Base-by-base conservation (phyloP, 2,797 vertebrate genomes). In the Myiotriccus ornatus region DNA sequence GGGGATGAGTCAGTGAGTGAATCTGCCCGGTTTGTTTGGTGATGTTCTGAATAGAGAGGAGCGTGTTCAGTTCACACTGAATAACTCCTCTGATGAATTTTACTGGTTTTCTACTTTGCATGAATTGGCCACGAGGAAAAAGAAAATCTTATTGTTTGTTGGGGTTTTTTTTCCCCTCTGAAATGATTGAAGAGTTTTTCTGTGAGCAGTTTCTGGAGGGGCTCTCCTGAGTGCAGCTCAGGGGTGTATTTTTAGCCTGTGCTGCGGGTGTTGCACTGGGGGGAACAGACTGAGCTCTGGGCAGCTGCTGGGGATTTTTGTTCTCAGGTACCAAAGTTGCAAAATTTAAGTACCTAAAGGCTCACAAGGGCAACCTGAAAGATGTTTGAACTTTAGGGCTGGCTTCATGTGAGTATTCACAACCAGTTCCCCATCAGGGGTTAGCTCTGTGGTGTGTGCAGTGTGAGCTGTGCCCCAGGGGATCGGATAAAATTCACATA, bases 141-240 rank as follows among this genome's bases (percentile, higher is more conserved):
- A 21, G 4, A 67, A 89, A 77, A 73, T 65, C 9, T 63, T 65
- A 41, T n/a, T 5, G 3, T n/a, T 50, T 17, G 14, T 7, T 8
- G 9, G 9, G 21, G 23, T 23, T 19, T 9, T 9, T 28, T 50
- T 50, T 28, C 2, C 0, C 6, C 22, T 8, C 8, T 0, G 1
- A 32, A 47, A 15, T 41, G 39, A 73, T 76, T 59, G 6, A 14
- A 25, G 55, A 35, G 16, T 39, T 60, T 50, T 59, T 76, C 37
- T 57, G 60, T 68, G 50, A 73, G 5, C 63, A 14, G 0, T 57
- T 89, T 47, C 22, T 89, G 67, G 57, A n/a, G 14, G 28, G n/a
- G 32, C 21, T 84, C 19, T 82, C 60, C 69, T 50, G 13, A 53
- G 25, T 4, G 14, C 56, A 53, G 63, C n/a, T 69, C 7, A 18